Base-by-base conservation (phyloP, 2,113 vertebrate genomes). In the Lutjanus erythropterus region DNA sequence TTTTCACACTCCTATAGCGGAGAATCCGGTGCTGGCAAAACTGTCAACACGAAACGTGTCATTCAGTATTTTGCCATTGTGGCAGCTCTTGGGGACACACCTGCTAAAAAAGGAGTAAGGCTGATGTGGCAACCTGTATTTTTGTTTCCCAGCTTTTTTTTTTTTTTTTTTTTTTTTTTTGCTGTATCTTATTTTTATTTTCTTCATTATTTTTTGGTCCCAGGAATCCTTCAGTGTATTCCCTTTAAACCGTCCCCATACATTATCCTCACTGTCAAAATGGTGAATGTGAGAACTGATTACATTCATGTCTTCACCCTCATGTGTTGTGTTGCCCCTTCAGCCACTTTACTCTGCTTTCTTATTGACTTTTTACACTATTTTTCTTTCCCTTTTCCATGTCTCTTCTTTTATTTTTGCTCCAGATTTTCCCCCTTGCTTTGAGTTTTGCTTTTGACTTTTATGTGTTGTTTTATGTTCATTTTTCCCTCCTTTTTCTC, bases 41-140 rank as follows among this genome's bases (percentile, higher is more conserved):
- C 97, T 94, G 97, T 98, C 95, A 98, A 98, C 97, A 98, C 97
- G 94, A 98, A 98, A 96, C 94, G 96, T 94, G 97, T 98, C 94
- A 98, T 98, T 97, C 97, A 98, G 95, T 98, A 98, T 96, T 98
- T 97, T 97, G 97, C 97, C 95, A 97, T 97, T 96, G 96, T 98
- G 91, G 97, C 97, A 93, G 97, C 97, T 94, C 93, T 97, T 92
- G 97, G 97, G 94, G 97, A 98, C 83, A 93, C 95, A 89, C 88
- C 94, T 76, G 94, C 96, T 95, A 97, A 97, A 88, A 96, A 95
- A 94, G 93, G 91, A 93, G 94, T 94, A 94, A 95, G 95, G 91
- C 88, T 84, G 77, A 92, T 84, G 64, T 90, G 92, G 86, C 88
- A 86, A 88, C 86, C 71, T 75, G 7, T 81, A 75, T 86, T 91